Percentiles rank a stretch among this genome's conserved stretches.
Conservation (phyloP, 2,113 vertebrate genomes). For the Cyanoderma ruficeps region DNA sequence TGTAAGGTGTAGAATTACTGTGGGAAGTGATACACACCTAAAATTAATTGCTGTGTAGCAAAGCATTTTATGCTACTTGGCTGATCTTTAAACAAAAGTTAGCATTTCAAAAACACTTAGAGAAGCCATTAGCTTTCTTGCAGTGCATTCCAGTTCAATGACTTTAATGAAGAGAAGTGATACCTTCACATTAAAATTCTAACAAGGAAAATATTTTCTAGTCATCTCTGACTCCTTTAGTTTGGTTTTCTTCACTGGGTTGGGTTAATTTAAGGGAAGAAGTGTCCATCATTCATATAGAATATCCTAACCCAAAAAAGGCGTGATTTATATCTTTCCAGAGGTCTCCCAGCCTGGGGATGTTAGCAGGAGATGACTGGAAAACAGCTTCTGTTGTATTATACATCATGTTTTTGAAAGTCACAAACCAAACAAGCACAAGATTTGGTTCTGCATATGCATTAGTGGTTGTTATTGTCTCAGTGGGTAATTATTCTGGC, state of each 20-base stretch:
- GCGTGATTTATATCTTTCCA: background rate
- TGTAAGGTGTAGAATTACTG: background rate
- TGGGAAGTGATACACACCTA: background rate
- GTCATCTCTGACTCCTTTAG: background rate
- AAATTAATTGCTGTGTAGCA: conserved; percentile 10
- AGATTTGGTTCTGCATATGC: background rate
- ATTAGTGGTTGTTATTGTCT: background rate
- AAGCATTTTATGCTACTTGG: background rate
- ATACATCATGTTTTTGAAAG: background rate
- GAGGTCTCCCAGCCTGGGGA: background rate
- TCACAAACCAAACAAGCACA: background rate
- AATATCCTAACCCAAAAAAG: background rate
- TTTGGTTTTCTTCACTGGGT: background rate
- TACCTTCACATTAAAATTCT: background rate
- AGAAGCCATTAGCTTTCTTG: background rate
- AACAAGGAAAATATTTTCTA: conserved; percentile 15
- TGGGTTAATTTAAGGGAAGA: background rate
- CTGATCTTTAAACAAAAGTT: conserved; percentile 37
- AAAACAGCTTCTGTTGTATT: background rate
- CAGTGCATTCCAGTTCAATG: background rate
- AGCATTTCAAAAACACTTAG: background rate
- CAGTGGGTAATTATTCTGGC: background rate
- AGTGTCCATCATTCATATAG: background rate
- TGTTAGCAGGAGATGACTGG: background rate
- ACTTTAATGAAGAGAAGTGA: background rate